Conservation (phyloP, 2,113 vertebrate species). For the Peromyscus polionotus region DNA sequence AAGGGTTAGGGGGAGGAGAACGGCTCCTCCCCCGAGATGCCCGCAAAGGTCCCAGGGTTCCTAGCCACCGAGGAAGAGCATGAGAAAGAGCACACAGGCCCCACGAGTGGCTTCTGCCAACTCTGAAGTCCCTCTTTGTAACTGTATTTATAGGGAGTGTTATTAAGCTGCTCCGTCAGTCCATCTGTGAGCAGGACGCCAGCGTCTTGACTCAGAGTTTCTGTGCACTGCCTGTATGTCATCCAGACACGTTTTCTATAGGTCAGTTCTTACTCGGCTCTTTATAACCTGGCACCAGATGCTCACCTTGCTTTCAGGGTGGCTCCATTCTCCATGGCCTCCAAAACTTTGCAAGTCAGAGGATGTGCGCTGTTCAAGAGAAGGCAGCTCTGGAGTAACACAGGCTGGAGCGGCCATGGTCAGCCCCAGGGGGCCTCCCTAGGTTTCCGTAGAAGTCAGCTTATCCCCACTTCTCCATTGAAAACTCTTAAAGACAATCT, state of each 20-base stretch:
- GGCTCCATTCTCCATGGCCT: rapidly evolving
- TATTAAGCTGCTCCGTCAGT: not conserved
- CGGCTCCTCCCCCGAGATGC: constrained; percentile 52
- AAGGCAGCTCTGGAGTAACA: rapidly evolving
- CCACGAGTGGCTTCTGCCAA: rapidly evolving
- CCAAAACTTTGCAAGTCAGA: not conserved
- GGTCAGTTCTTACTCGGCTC: too few relatives aligned
- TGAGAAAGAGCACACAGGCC: not conserved
- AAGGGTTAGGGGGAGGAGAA: constrained; percentile 21
- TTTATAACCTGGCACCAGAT: rapidly evolving
- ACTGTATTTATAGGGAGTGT: not conserved
- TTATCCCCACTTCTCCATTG: not conserved
- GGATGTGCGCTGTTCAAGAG: not conserved
- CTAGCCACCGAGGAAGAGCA: constrained; percentile 63
- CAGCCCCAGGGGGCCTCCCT: not conserved
- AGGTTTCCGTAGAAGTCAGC: rapidly evolving
- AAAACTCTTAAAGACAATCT: not conserved
- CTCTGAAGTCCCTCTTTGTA: constrained; percentile 41
- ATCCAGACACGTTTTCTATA: rapidly evolving
- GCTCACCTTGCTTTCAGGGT: rapidly evolving
- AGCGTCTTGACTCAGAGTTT: rapidly evolving
- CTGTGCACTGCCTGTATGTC: rapidly evolving
- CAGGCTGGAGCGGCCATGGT: rapidly evolving
- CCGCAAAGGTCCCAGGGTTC: constrained; percentile 56
- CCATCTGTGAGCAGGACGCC: rapidly evolving